phyloP scores from a whole-genome alignment of 2,888 invertebrate genomes.

The Brenthis ino region DNA sequence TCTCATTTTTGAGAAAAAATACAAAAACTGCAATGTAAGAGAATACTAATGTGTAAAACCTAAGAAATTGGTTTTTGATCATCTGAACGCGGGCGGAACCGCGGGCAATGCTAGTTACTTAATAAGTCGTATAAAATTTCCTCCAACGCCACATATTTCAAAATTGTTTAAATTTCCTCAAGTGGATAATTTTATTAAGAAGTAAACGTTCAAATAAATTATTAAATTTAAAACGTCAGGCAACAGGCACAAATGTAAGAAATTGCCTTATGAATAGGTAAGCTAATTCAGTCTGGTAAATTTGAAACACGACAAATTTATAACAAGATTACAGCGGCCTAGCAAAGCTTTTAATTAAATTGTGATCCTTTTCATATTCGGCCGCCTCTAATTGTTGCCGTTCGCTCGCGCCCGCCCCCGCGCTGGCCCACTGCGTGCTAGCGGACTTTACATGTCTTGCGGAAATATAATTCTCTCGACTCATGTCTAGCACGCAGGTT shows the following conservation, averaged over 20 bases:
- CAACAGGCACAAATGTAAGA: neutral
- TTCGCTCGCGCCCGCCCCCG: constrained; percentile 10
- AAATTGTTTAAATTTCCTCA: too few species aligned
- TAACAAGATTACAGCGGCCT: constrained; percentile 31
- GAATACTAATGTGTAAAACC: too few species aligned
- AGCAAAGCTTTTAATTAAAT: constrained; percentile 42
- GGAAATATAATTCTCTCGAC: too few species aligned
- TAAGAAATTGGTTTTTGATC: too few species aligned
- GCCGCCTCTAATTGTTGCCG: constrained; percentile 20
- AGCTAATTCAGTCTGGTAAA: constrained; percentile 13
- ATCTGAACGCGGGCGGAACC: too few species aligned
- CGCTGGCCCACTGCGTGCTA: neutral
- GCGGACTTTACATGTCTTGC: too few species aligned
- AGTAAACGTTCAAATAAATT: neutral
- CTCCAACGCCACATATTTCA: too few species aligned
- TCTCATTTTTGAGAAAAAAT: too few species aligned
- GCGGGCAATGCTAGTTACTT: too few species aligned
- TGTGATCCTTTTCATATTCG: constrained; percentile 42
- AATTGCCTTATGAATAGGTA: constrained; percentile 5
- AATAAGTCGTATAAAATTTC: too few species aligned
- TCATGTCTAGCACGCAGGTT: neutral
- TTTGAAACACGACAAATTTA: constrained; percentile 19
- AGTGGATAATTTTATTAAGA: neutral
- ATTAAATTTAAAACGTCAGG: neutral
- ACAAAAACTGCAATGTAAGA: too few species aligned